These are phyloP conservation scores for Drosophila peninsularis DNA, from an alignment of 2,888 invertebrate species.

Conservation along the genomic window DNA sequence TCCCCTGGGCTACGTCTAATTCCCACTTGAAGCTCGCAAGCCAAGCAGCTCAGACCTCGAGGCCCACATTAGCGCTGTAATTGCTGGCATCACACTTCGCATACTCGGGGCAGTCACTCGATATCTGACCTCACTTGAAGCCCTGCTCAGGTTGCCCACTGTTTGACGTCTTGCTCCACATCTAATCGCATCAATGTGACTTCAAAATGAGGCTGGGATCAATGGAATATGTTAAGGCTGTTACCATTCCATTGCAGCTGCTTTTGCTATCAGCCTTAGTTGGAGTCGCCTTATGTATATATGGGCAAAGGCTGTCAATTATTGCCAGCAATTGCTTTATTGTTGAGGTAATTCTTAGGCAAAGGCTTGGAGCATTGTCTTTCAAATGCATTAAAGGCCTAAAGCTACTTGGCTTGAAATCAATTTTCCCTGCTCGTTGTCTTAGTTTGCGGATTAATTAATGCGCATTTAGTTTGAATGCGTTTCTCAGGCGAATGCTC, in stretches of 20 bases:
- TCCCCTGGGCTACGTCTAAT: background rate
- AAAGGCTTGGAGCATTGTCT: background rate
- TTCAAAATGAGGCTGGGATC: background rate
- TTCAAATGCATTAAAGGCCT: background rate
- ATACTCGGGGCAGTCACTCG: background rate
- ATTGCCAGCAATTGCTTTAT: background rate
- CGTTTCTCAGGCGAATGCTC: background rate
- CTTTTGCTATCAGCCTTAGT: background rate
- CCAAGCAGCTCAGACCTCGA: background rate
- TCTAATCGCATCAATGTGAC: background rate
- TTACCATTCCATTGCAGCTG: background rate
- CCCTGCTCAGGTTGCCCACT: background rate
- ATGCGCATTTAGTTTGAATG: background rate
- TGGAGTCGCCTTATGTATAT: background rate
- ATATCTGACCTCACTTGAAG: no score
- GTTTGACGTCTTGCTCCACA: background rate
- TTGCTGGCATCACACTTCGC: background rate
- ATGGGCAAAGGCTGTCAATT: background rate
- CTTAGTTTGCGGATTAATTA: conserved; percentile 4
- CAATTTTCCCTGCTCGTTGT: background rate
- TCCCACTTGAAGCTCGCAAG: background rate
- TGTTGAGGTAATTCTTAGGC: background rate
- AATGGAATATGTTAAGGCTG: background rate
- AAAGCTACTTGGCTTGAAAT: background rate
- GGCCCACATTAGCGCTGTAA: background rate